Conservation (phyloP, 2,797 vertebrate species). For the Nothura maculosa region DNA sequence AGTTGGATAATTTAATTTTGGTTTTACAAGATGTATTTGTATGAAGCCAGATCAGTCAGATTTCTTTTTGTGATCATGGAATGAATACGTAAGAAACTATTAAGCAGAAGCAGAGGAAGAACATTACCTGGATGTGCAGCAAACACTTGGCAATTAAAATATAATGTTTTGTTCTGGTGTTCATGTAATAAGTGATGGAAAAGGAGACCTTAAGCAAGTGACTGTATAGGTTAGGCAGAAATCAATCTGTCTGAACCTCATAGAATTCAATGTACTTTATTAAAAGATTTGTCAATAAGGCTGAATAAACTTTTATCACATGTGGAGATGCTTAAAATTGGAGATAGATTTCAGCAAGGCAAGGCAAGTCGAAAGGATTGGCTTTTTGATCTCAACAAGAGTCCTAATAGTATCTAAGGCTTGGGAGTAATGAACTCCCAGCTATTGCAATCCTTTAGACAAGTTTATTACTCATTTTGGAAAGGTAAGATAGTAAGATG, state of each 20-base stretch:
- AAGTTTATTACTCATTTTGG: not conserved
- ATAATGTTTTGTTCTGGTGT: not conserved
- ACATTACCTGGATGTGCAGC: not conserved
- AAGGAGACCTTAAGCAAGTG: not conserved
- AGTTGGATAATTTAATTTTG: not conserved
- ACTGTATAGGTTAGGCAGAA: not conserved
- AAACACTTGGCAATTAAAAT: not conserved
- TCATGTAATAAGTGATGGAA: not conserved
- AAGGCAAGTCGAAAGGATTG: not conserved
- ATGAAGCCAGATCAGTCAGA: not conserved
- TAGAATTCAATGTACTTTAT: not conserved
- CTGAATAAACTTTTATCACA: not conserved
- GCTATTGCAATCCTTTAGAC: not conserved
- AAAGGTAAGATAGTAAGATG: not conserved
- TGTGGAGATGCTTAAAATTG: not conserved
- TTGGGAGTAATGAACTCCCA: not conserved
- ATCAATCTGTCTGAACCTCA: not conserved
- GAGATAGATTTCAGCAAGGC: not conserved
- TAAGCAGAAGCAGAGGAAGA: not conserved
- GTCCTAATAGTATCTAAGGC: too few species aligned
- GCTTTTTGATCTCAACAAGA: not conserved
- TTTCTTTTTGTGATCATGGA: not conserved
- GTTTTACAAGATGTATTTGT: not conserved
- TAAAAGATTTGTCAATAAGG: not conserved
- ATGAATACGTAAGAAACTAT: not conserved